A percentile compares a stretch with the other conserved stretches of the same genome.
Evolutionary conservation across 2,888 invertebrate genomes (phyloP).

Genomic region (Sturmia bella): DNA sequence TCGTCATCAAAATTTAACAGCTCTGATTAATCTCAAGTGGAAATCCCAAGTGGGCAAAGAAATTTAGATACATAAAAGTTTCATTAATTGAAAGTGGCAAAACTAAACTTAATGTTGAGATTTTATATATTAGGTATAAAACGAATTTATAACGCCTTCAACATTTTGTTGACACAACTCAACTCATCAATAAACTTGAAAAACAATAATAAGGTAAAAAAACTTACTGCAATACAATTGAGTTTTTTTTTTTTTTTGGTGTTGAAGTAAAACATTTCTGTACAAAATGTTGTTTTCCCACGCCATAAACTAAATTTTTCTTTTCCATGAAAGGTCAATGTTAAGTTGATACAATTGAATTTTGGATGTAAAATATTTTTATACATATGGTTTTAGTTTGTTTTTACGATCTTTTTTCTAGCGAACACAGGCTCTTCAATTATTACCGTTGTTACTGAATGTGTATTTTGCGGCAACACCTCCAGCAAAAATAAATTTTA

Average conservation of each 20-base stretch:
- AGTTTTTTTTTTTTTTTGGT: neutral
- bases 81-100: no score
- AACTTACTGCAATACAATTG: neutral
- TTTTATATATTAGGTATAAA: no score
- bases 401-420: neutral
- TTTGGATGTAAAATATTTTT: neutral
- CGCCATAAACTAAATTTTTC: neutral
- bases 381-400: neutral
- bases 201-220: neutral
- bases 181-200: no score
- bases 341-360: neutral
- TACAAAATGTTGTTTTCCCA: no score
- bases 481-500: neutral
- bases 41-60: no score
- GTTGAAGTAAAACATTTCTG: neutral
- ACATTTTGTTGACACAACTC: no score
- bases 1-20: no score
- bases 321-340: constrained; percentile 1
- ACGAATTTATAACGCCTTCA: no score
- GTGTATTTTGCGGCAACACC: constrained; percentile 1
- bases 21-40: no score
- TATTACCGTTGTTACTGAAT: neutral
- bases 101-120: no score
- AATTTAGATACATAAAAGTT: no score
- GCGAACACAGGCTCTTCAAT: neutral